phyloP scores from a whole-genome alignment of 1,140 invertebrate genomes.

The Pinna nobilis region DNA sequence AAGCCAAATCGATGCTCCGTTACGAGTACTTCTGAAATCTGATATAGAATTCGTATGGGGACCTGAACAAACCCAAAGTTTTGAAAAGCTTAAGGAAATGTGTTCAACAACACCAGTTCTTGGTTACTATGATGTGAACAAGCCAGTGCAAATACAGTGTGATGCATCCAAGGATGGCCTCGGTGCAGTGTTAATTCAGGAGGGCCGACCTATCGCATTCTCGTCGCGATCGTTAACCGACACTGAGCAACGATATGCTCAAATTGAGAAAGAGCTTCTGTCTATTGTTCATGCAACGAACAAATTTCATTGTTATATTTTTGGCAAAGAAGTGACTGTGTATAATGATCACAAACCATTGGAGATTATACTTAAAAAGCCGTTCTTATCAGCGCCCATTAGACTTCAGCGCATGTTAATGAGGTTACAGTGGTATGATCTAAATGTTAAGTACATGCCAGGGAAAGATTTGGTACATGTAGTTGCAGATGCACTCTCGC shows the following conservation, averaged over 20 bases:
- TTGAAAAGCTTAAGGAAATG: slow-evolving; percentile 40
- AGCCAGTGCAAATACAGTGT: slow-evolving; percentile 26
- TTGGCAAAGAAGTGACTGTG: slow-evolving; percentile 62
- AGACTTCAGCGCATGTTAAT: slow-evolving; percentile 74
- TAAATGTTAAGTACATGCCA: slow-evolving; percentile 69
- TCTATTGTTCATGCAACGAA: slow-evolving; percentile 76
- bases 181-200: slow-evolving; percentile 32
- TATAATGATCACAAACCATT: slow-evolving; percentile 73
- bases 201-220: slow-evolving; percentile 23
- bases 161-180: slow-evolving; percentile 30
- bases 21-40: slow-evolving; percentile 32
- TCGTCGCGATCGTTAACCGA: slow-evolving; percentile 66
- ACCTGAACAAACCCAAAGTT: background rate
- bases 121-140: slow-evolving; percentile 28
- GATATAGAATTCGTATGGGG: slow-evolving; percentile 17
- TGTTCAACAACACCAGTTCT: slow-evolving; percentile 26
- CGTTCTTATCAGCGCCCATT: slow-evolving; percentile 44
- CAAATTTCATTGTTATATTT: slow-evolving; percentile 77
- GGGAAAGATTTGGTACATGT: slow-evolving; percentile 69
- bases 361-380: slow-evolving; percentile 71
- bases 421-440: slow-evolving; percentile 70
- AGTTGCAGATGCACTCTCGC: slow-evolving; percentile 65
- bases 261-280: slow-evolving; percentile 77
- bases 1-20: slow-evolving; percentile 40
- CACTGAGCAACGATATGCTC: slow-evolving; percentile 69